A percentile compares a stretch with the other conserved stretches of the same genome.
Conservation (phyloP, 2,888 invertebrate species). For the Morinoia aosen region DNA sequence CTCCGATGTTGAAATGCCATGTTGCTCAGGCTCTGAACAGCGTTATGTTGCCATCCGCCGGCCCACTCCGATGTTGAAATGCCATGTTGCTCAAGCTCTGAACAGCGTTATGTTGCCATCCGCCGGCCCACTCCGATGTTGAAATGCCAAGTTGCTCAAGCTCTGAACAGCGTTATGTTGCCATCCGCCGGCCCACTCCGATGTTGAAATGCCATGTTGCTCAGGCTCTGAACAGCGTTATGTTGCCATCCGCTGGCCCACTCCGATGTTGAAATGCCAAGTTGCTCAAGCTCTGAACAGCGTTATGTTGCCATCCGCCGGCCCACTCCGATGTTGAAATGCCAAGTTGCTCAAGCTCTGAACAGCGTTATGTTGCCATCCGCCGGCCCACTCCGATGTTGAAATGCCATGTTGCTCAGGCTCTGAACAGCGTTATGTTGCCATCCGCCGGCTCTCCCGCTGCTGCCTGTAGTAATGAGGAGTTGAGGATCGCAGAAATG, state of each 20-base stretch:
- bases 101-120: not conserved
- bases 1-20: not conserved
- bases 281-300: not conserved
- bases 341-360: not conserved
- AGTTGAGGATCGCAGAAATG: no score
- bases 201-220: not conserved
- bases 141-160: not conserved
- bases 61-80: not conserved
- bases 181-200: slow-evolving; percentile 12
- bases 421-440: not conserved
- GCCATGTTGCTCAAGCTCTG: not conserved
- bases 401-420: not conserved
- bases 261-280: not conserved
- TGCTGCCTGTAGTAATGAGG: no score
- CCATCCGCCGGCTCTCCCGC: no score
- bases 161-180: not conserved
- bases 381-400: not conserved
- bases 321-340: not conserved
- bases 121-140: not conserved
- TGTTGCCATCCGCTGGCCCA: not conserved
- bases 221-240: not conserved
- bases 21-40: not conserved
- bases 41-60: no score
- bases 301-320: no score
- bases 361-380: not conserved